Evolutionary conservation across 2,113 vertebrate species (phyloP).

Genomic region (Catharus bicknelli): DNA sequence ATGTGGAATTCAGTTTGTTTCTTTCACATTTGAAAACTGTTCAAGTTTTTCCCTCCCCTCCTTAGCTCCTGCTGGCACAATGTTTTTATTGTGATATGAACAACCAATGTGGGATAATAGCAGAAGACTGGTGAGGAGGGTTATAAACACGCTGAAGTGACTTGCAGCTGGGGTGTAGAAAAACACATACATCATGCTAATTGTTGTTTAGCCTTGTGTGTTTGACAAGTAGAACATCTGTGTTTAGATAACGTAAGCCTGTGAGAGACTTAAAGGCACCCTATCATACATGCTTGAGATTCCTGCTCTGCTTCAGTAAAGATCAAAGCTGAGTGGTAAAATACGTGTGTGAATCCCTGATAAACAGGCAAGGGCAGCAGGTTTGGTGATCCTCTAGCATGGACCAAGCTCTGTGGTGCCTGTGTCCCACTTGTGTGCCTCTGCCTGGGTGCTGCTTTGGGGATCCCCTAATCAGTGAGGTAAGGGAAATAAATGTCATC

Average conservation of each 20-base stretch:
- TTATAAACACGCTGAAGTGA: neutral
- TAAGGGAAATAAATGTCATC: neutral
- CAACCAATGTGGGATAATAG: neutral
- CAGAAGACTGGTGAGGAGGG: neutral
- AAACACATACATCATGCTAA: neutral
- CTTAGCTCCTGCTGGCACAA: neutral
- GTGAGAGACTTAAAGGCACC: neutral
- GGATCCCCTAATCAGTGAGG: fast-evolving
- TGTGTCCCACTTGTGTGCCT: fast-evolving
- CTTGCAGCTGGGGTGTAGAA: conserved; percentile 18
- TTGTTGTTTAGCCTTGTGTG: neutral
- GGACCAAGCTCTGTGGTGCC: neutral
- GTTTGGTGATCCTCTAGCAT: fast-evolving
- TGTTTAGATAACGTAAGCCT: conserved; percentile 28
- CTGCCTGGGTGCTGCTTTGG: neutral
- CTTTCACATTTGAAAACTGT: neutral
- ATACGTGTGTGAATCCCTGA: neutral
- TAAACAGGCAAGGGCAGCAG: neutral
- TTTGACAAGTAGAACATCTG: conserved; percentile 38
- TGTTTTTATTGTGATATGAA: neutral
- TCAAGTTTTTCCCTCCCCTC: neutral
- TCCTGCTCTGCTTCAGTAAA: neutral
- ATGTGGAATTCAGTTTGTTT: neutral
- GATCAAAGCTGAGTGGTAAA: neutral
- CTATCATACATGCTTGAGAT: neutral